phyloP scores from a whole-genome alignment of 2,113 vertebrate species.

The Megaceryle maxima region DNA sequence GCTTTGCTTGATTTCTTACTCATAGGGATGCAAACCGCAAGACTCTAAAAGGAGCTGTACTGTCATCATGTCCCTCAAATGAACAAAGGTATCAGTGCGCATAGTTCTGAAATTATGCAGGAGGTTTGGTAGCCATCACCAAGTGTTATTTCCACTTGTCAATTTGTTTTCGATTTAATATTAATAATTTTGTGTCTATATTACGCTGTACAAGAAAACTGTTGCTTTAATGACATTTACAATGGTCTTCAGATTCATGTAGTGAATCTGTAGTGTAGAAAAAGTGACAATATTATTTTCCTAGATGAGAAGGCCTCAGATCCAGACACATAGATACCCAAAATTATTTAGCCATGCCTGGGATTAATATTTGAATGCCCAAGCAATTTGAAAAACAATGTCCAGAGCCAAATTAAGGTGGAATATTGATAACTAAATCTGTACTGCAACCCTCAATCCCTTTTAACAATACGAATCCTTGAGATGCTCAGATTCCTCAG shows the following conservation, averaged over 20 bases:
- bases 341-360: not conserved
- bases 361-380: not conserved
- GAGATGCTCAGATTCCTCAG: not conserved
- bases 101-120: not conserved
- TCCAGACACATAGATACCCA: not conserved
- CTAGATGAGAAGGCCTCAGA: not conserved
- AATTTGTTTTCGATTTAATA: not conserved
- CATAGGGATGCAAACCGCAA: not conserved
- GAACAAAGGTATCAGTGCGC: not conserved
- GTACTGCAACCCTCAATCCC: not conserved
- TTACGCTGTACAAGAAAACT: not conserved
- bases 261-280: too few species aligned
- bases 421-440: not conserved
- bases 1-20: too few species aligned
- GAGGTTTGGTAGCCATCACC: not conserved
- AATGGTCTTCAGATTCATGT: not conserved
- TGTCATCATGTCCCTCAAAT: not conserved
- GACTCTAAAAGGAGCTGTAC: not conserved
- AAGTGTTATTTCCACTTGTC: not conserved
- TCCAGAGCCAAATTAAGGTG: not conserved
- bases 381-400: not conserved
- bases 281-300: accelerated
- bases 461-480: not conserved
- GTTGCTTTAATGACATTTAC: not conserved
- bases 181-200: not conserved